Conservation (phyloP, 1,140 invertebrate genomes). For the Rhopalosiphum maidis region DNA sequence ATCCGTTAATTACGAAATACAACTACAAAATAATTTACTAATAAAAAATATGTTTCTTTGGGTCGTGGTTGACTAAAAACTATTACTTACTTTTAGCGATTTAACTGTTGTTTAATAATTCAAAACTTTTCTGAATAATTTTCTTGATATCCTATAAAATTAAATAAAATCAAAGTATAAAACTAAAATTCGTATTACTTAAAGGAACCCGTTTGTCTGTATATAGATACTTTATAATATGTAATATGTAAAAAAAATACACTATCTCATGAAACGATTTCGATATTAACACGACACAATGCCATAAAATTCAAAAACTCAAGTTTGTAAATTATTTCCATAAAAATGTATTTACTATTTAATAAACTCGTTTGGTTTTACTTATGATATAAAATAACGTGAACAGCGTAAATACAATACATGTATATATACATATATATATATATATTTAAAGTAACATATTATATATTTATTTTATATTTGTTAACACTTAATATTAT, state of each 20-base stretch:
- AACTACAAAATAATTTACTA: not conserved
- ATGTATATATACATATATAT: not conserved
- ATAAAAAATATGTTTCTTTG: not conserved
- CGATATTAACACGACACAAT: not conserved
- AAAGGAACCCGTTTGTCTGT: not conserved
- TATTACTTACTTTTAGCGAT: not conserved
- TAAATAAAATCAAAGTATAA: not conserved
- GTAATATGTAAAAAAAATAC: not conserved
- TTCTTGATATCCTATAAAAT: not conserved
- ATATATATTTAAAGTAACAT: not conserved
- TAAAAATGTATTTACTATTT: not conserved
- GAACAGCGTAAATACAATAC: not conserved
- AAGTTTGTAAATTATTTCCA: not conserved
- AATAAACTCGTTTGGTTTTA: not conserved
- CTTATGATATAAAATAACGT: not conserved
- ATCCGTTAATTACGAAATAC: not conserved
- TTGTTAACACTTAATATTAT: not conserved
- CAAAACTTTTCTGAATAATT: not conserved
- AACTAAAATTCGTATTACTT: not conserved
- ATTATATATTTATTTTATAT: slow-evolving; percentile 11
- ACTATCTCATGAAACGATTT: not conserved
- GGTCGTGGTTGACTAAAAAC: too few relatives aligned
- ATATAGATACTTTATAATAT: too few relatives aligned
- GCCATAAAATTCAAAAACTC: not conserved
- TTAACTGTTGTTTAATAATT: not conserved